Percentiles rank a stretch among this genome's conserved stretches.
Evolutionary conservation across 2,113 vertebrate species (phyloP).

Genomic region (Propithecus coquereli): DNA sequence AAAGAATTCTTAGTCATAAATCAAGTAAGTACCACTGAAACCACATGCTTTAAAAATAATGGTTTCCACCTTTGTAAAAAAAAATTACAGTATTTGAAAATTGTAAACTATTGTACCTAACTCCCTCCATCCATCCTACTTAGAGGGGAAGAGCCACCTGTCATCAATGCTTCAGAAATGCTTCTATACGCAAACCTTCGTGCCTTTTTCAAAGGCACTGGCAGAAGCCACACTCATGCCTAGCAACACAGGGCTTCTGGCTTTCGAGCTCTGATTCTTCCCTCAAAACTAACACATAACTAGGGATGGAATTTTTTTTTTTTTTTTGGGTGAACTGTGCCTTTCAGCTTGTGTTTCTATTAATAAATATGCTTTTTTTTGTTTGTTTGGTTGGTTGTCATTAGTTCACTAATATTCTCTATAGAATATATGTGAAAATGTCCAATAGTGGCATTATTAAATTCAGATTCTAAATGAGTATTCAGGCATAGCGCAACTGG

Average conservation of each 20-base stretch:
- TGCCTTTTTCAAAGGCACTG: not conserved
- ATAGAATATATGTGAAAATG: not conserved
- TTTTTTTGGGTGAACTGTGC: not conserved
- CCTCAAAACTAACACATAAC: not conserved
- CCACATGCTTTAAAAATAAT: slow-evolving; percentile 37
- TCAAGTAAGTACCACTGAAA: slow-evolving; percentile 50
- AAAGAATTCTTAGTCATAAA: slow-evolving; percentile 38
- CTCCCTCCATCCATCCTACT: not conserved
- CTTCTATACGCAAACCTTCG: not conserved
- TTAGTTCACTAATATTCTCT: not conserved
- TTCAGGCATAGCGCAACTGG: not conserved
- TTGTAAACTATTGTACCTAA: not conserved
- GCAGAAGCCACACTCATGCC: not conserved
- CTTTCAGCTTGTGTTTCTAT: not conserved
- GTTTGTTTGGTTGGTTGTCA: slow-evolving; percentile 14
- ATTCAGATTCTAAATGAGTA: not conserved
- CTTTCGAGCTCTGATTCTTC: not conserved
- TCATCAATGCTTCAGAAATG: not conserved
- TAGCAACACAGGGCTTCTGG: not conserved
- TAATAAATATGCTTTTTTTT: not conserved
- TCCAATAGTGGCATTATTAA: not conserved
- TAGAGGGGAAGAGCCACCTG: not conserved
- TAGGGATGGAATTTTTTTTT: slow-evolving; percentile 33
- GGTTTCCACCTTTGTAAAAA: slow-evolving; percentile 20
- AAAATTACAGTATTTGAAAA: slow-evolving; percentile 2